phyloP scores from a whole-genome alignment of 2,888 invertebrate genomes.

The Dicycla oo region DNA sequence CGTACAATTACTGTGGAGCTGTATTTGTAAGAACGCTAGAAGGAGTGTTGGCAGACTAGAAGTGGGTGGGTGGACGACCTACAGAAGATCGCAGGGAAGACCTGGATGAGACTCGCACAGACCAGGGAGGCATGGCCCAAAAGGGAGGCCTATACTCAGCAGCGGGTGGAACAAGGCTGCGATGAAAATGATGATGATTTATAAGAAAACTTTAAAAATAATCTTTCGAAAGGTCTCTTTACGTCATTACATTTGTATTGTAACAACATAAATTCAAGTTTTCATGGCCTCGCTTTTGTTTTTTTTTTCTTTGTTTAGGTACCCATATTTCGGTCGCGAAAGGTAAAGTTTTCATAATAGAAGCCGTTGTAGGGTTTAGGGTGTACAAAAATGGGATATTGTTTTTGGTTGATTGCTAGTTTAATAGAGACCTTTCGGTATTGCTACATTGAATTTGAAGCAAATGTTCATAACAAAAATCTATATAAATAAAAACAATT shows the following conservation, averaged over 20 bases:
- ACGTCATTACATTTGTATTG: background rate
- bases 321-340: background rate
- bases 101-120: too few species aligned
- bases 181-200: background rate
- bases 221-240: background rate
- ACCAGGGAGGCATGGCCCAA: too few species aligned
- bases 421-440: background rate
- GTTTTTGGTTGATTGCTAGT: background rate
- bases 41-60: too few species aligned
- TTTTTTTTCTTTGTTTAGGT: background rate
- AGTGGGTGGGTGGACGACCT: background rate
- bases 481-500: too few species aligned
- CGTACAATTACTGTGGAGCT: background rate
- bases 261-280: conserved; percentile 1
- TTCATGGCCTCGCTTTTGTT: background rate
- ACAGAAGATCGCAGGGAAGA: background rate
- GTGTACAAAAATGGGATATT: background rate
- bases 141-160: too few species aligned
- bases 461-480: background rate
- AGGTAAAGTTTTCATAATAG: background rate
- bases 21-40: background rate
- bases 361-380: background rate
- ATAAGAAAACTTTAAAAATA: background rate
- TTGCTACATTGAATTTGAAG: background rate
- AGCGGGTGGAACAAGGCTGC: background rate